Conservation (phyloP, 1,140 invertebrate genomes). For the Charaxes varanes region DNA sequence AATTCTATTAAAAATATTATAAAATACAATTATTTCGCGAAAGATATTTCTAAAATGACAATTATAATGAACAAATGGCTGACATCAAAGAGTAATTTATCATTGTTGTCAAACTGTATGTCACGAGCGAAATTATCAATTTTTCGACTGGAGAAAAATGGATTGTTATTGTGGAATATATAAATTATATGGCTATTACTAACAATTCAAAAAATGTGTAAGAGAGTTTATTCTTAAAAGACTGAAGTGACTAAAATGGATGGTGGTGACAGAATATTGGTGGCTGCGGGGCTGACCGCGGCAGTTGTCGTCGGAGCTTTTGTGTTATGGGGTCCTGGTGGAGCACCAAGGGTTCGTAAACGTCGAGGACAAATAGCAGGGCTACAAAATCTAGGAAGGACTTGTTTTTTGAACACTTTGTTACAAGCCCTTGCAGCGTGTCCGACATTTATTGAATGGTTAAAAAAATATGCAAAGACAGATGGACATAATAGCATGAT, state of each 20-base stretch:
- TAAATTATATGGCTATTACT: not conserved
- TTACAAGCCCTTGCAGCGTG: conserved; percentile 89
- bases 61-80: no score
- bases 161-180: conserved; percentile 3
- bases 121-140: conserved; percentile 14
- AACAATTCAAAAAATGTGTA: conserved; percentile 1
- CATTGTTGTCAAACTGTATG: conserved; percentile 13
- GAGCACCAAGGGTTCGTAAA: conserved; percentile 73
- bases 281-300: conserved; percentile 83
- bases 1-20: no score
- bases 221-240: conserved; percentile 1
- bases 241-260: conserved; percentile 70
- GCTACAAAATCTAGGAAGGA: conserved; percentile 88
- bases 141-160: conserved; percentile 11
- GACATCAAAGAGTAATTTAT: no score
- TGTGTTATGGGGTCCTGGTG: conserved; percentile 84
- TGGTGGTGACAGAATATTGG: conserved; percentile 77
- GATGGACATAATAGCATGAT: conserved; percentile 77
- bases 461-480: conserved; percentile 78
- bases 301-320: conserved; percentile 85
- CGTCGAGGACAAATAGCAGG: conserved; percentile 83
- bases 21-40: no score
- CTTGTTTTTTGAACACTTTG: conserved; percentile 91
- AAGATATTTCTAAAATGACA: no score
- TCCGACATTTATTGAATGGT: conserved; percentile 86